Evolutionary conservation across 2,113 vertebrate species (phyloP).

Genomic region (Chloebia gouldiae): DNA sequence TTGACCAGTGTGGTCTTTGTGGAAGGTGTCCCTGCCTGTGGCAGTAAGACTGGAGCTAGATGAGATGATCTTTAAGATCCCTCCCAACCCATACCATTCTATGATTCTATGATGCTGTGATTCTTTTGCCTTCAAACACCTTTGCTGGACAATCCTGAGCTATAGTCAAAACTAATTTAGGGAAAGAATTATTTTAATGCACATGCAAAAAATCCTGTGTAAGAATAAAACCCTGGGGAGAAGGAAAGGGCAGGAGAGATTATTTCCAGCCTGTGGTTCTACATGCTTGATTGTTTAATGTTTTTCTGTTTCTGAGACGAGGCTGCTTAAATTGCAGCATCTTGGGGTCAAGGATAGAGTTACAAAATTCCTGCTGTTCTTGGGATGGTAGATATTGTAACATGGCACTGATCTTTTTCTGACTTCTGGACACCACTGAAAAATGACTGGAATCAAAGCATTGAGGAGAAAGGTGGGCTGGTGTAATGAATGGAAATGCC

Average conservation of each 20-base stretch:
- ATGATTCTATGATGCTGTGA: neutral
- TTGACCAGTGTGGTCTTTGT: neutral
- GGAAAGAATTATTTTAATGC: neutral
- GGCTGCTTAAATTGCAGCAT: neutral
- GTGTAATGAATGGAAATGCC: neutral
- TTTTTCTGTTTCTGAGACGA: neutral
- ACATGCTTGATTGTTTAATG: neutral
- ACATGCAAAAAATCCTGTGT: neutral
- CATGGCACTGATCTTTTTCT: neutral
- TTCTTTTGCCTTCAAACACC: neutral
- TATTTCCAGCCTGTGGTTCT: neutral
- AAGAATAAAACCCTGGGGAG: neutral
- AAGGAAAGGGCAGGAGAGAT: neutral
- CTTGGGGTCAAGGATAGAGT: neutral
- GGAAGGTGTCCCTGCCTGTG: neutral
- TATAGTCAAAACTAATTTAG: neutral
- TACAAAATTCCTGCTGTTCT: neutral
- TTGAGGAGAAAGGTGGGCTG: neutral
- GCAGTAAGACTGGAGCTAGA: neutral
- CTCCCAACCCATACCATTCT: neutral
- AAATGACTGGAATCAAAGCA: neutral
- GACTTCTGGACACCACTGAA: fast-evolving
- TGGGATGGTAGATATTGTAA: neutral
- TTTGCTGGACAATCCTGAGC: neutral
- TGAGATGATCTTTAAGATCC: neutral